Conservation (phyloP, 2,888 invertebrate genomes). For the Caenorhabditis zanzibari region DNA sequence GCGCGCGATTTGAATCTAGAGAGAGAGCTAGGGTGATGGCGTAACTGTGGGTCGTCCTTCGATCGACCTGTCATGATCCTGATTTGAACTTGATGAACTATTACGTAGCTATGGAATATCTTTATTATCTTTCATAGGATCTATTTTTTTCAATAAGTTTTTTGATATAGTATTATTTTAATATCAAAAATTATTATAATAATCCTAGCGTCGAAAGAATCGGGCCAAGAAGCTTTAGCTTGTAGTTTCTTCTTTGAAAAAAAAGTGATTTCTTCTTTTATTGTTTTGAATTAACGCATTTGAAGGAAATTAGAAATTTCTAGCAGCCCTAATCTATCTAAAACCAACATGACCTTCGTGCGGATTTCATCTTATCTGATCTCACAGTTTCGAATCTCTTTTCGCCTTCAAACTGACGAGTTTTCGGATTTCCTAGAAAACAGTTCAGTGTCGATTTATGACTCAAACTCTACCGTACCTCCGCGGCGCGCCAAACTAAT, state of each 20-base stretch:
- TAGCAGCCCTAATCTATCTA: conserved; percentile 14
- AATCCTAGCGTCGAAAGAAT: too few relatives aligned
- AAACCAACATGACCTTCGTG: conserved; percentile 34
- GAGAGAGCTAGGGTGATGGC: background rate
- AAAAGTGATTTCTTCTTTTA: too few relatives aligned
- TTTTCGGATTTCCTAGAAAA: background rate
- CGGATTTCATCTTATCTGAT: conserved; percentile 21
- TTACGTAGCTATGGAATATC: background rate
- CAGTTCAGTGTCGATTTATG: conserved; percentile 2
- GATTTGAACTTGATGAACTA: background rate
- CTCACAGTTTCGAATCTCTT: background rate
- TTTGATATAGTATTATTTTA: too few relatives aligned
- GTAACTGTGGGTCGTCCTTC: conserved; percentile 21
- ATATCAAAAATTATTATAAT: too few relatives aligned
- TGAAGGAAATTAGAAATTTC: too few relatives aligned
- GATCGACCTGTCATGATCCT: conserved; percentile 6
- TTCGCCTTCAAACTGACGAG: background rate
- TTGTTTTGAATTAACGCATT: too few relatives aligned
- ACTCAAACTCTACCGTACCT: conserved; percentile 8
- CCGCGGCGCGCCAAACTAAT: conserved; percentile 3
- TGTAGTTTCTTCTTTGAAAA: too few relatives aligned
- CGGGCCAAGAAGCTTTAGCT: too few relatives aligned
- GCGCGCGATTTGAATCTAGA: conserved; percentile 59
- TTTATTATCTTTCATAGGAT: background rate
- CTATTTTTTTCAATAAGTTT: too few relatives aligned